A percentile compares a stretch with the other conserved stretches of the same genome.
Conservation (phyloP, 2,797 vertebrate species). For the Hemibagrus guttatus region DNA sequence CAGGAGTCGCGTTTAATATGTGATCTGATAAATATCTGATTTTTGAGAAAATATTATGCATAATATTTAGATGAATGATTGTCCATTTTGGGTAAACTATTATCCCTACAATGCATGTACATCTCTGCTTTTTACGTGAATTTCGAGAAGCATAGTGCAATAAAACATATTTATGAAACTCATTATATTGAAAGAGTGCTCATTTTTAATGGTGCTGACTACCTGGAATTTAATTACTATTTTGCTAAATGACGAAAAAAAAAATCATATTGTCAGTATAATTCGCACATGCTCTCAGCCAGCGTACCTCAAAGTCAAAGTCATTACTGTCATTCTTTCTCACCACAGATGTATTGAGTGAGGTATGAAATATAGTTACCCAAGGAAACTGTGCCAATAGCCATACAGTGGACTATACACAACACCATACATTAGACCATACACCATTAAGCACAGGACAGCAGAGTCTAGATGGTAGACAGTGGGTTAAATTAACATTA, state of each 20-base stretch:
- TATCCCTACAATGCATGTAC: neutral
- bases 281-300: neutral
- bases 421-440: neutral
- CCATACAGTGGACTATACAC: neutral
- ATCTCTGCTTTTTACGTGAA: neutral
- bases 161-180: neutral
- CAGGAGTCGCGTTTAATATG: neutral
- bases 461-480: neutral
- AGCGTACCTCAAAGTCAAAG: neutral
- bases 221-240: neutral
- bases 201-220: slow-evolving; percentile 34
- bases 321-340: neutral
- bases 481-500: neutral
- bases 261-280: neutral
- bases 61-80: neutral
- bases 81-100: neutral
- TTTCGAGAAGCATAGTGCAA: neutral
- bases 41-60: neutral
- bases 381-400: neutral
- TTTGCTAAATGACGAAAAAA: slow-evolving; percentile 13
- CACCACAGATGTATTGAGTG: neutral
- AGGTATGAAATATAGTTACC: neutral
- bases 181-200: neutral
- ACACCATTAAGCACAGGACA: neutral
- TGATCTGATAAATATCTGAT: neutral